phyloP scores from a whole-genome alignment of 2,888 invertebrate species.

The Parasteatoda lunata region DNA sequence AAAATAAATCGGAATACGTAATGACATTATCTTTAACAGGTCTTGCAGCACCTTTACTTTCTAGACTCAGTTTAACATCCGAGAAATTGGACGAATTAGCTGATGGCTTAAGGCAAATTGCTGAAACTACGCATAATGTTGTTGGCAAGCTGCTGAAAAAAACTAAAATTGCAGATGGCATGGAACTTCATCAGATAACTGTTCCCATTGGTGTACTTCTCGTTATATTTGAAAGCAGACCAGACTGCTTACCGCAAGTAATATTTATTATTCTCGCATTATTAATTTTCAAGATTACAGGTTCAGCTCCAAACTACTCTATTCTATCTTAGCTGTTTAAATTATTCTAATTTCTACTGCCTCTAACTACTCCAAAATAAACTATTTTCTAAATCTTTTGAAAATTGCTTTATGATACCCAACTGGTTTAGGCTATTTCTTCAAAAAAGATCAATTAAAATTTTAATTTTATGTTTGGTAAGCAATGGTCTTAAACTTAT shows the following conservation, averaged over 20 bases:
- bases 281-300: no score
- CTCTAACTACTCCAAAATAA: no score
- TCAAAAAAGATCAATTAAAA: no score
- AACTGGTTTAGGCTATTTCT: no score
- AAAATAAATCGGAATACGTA: no score
- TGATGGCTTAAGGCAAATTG: slow-evolving; percentile 74
- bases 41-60: slow-evolving; percentile 86
- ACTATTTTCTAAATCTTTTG: no score
- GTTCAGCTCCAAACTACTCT: no score
- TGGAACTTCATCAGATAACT: slow-evolving; percentile 92
- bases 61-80: slow-evolving; percentile 88
- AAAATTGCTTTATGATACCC: no score
- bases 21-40: slow-evolving; percentile 74
- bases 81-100: slow-evolving; percentile 90
- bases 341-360: no score
- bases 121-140: slow-evolving; percentile 65
- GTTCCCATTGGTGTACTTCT: slow-evolving; percentile 98
- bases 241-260: slow-evolving; percentile 93
- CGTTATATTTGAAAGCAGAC: slow-evolving; percentile 98
- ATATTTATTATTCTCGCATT: background rate
- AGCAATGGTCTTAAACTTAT: no score
- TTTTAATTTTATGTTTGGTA: no score
- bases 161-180: slow-evolving; percentile 86
- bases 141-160: slow-evolving; percentile 81
- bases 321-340: no score